Conservation (phyloP, 2,888 invertebrate genomes). For the Mellilla xanthometata region DNA sequence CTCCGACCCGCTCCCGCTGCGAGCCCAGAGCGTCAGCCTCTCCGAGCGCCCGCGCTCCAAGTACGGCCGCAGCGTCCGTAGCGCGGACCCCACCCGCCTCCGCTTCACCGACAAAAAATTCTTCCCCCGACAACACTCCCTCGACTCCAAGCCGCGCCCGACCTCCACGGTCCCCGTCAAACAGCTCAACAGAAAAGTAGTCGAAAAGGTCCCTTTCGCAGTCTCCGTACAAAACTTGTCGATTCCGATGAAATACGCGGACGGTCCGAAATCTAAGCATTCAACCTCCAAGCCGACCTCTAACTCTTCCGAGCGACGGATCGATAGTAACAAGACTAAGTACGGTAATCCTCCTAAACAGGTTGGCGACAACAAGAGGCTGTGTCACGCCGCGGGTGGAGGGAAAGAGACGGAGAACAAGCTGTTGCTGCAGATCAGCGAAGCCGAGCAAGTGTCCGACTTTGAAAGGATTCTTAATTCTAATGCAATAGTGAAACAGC, state of each 20-base stretch:
- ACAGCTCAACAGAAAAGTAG: conserved; percentile 57
- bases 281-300: conserved; percentile 60
- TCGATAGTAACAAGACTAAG: conserved; percentile 66
- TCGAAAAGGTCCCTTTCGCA: conserved; percentile 64
- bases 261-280: conserved; percentile 52
- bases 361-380: conserved; percentile 73
- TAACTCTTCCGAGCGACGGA: conserved; percentile 41
- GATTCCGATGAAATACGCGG: conserved; percentile 72
- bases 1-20: conserved; percentile 46
- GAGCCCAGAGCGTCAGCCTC: conserved; percentile 68
- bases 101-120: conserved; percentile 53
- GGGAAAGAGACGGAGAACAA: conserved; percentile 78
- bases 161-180: conserved; percentile 50
- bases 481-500: conserved; percentile 79
- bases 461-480: conserved; percentile 85
- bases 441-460: conserved; percentile 83
- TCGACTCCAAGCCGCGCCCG: conserved; percentile 38
- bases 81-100: conserved; percentile 56
- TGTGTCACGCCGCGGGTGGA: conserved; percentile 61
- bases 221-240: conserved; percentile 67
- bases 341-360: conserved; percentile 68
- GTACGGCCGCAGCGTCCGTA: conserved; percentile 58
- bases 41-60: conserved; percentile 62
- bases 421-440: conserved; percentile 80
- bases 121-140: conserved; percentile 41